phyloP scores from a whole-genome alignment of 2,797 vertebrate species.

The Dicrostonyx torquatus region DNA sequence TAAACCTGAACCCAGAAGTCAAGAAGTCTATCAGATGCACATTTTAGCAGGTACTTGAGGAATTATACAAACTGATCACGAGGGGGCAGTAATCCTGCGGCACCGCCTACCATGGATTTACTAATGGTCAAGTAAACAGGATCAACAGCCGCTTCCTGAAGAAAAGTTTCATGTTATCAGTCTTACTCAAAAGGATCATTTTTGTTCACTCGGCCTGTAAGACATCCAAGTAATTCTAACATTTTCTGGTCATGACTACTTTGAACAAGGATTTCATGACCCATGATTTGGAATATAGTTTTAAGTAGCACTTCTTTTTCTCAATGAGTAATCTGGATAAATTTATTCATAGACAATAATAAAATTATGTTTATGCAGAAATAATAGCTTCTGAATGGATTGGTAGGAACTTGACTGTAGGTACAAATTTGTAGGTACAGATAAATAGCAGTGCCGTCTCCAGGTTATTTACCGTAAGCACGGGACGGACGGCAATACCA shows the following conservation, averaged over 20 bases:
- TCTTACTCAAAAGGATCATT: neutral
- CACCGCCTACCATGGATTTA: neutral
- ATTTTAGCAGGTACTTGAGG: neutral
- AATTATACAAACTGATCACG: neutral
- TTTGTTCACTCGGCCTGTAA: neutral
- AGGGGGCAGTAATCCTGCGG: neutral
- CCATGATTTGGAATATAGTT: neutral
- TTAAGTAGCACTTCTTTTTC: neutral
- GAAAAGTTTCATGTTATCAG: neutral
- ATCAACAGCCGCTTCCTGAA: neutral
- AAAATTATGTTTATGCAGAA: neutral
- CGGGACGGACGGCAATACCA: slow-evolving; percentile 16
- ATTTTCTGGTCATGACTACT: neutral
- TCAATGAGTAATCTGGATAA: slow-evolving; percentile 2
- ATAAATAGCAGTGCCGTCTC: neutral
- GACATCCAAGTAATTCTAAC: neutral
- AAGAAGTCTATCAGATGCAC: neutral
- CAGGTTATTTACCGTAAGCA: neutral
- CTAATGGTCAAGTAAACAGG: neutral
- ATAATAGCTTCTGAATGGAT: neutral
- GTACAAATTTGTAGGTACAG: too few species aligned
- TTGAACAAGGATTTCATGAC: neutral
- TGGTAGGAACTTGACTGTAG: neutral
- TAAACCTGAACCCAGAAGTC: neutral
- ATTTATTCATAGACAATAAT: neutral